Base-by-base conservation (phyloP, 2,888 invertebrate genomes). In the Euclidia mi region DNA sequence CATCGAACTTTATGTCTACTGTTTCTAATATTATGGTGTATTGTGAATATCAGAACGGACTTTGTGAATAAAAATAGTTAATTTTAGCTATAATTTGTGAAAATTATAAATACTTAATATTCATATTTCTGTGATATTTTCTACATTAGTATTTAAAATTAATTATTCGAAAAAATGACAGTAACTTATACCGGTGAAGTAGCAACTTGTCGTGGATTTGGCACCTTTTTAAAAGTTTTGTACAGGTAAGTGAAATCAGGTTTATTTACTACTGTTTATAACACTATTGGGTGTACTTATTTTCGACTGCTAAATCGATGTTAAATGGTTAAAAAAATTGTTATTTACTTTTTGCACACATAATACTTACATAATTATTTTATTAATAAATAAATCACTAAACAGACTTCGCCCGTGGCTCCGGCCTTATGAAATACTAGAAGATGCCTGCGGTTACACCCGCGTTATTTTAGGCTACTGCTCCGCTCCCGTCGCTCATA, bases 141-240 rank as follows among this genome's bases (percentile, higher is more conserved):
- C 44, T 11, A 9, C n/a, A n/a, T n/a, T 50, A 41, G 28, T 40
- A 14, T 29, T 12, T 46, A 17, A 42, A 25, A 44, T 31, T 29
- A 63, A 48, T 25, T 40, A 37, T 57, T 60, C 34, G 64, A 42
- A 53, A 91, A 89, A 82, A 98, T 98, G 98, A 98, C 98, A 74
- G 96, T 98, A 60, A 97, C 97, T 9, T 98, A 98, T 79, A 98
- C 98, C 47, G 97, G 96, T 45, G 97, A 98, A 95, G 98, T 98
- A 64, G 98, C 98, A 62, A 97, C 98, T 65, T 97, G 97, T 83
- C 95, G 96, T 47, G 97, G 98, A 63, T 96, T 98, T 85, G 98
- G 98, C 57, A 98, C 97, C 79, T 98, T 98, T 95, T 95, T 98
- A 74, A 98, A 97, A 94, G 95, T 98, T 81, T 94, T 98, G 28